Conservation (phyloP, 2,113 vertebrate species). For the Anoura caudifer region DNA sequence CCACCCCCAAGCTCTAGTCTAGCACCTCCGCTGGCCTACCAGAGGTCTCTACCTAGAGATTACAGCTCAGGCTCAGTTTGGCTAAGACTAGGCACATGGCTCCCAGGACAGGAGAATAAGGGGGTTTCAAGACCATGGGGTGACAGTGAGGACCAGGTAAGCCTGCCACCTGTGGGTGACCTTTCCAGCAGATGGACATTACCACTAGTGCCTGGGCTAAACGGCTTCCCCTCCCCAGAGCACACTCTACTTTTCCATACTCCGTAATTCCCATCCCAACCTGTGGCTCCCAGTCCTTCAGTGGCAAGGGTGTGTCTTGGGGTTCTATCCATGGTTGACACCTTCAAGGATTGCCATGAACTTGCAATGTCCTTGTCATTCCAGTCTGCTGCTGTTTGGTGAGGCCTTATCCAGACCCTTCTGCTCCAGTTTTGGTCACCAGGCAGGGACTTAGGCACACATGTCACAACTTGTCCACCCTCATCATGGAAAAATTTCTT, state of each 20-base stretch:
- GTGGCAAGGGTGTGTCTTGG: not conserved
- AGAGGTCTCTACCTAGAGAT: not conserved
- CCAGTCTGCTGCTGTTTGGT: not conserved
- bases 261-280: not conserved
- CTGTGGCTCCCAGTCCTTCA: not conserved
- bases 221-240: not conserved
- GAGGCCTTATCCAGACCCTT: not conserved
- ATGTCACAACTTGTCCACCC: conserved; percentile 35
- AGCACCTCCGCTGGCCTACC: not conserved
- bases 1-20: not conserved
- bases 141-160: not conserved
- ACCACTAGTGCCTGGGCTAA: not conserved
- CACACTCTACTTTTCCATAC: not conserved
- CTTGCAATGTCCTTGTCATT: not conserved
- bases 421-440: not conserved
- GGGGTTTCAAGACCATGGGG: not conserved
- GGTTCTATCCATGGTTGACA: not conserved
- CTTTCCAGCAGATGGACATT: not conserved
- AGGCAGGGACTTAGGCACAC: conserved; percentile 36
- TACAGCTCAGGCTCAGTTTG: not conserved
- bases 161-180: not conserved
- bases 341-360: not conserved
- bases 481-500: conserved; percentile 57
- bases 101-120: not conserved
- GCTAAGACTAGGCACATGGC: not conserved